A percentile compares a stretch with the other conserved stretches of the same genome.
Evolutionary conservation across 2,797 vertebrate genomes (phyloP).

Genomic region (Danionella dracula): DNA sequence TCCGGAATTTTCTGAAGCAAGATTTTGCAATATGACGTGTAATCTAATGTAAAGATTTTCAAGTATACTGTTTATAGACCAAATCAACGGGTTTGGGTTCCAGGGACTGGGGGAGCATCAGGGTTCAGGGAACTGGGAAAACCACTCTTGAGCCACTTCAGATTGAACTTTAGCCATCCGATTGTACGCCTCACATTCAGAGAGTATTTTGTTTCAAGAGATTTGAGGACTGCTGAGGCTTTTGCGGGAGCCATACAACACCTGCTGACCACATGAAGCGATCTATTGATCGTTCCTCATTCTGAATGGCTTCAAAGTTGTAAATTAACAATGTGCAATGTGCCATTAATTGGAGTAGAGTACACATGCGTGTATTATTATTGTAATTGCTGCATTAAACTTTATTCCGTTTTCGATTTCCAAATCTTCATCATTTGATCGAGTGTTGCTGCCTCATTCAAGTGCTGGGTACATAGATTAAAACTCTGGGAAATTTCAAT

Average conservation of each 20-base stretch:
- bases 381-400: conserved; percentile 36
- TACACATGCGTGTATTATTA: conserved; percentile 32
- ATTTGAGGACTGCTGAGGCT: background rate
- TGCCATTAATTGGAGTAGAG: conserved; percentile 30
- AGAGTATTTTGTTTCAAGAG: conserved; percentile 10
- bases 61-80: conserved; percentile 25
- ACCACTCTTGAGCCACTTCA: background rate
- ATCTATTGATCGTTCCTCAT: conserved; percentile 7
- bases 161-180: background rate
- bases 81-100: conserved; percentile 6
- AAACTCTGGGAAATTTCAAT: background rate
- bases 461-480: background rate
- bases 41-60: conserved; percentile 34
- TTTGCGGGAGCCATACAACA: conserved; percentile 16
- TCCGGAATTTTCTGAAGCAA: conserved; percentile 12
- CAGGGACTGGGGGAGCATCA: background rate
- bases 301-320: conserved; percentile 27
- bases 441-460: background rate
- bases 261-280: conserved; percentile 16
- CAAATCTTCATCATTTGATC: conserved; percentile 21
- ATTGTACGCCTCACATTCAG: background rate
- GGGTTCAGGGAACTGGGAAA: conserved; percentile 1
- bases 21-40: conserved; percentile 34
- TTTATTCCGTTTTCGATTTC: conserved; percentile 28
- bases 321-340: conserved; percentile 34